Conservation (phyloP, 2,113 vertebrate genomes). For the Phasianus colchicus region DNA sequence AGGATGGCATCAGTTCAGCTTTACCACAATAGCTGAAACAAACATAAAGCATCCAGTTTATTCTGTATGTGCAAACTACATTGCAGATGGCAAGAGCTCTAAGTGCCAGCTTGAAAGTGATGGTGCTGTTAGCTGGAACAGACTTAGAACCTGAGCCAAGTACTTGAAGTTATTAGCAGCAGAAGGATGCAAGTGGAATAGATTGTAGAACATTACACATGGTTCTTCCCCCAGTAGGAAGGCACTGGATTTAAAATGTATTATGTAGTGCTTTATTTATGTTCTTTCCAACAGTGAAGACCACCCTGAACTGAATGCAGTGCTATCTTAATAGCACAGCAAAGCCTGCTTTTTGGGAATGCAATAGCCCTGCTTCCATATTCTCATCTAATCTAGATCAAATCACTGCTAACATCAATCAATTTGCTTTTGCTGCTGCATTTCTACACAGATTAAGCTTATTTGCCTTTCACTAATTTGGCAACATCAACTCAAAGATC, state of each 20-base stretch:
- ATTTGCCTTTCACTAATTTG: neutral
- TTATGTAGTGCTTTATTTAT: neutral
- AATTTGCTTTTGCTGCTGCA: neutral
- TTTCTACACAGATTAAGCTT: neutral
- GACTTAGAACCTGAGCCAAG: neutral
- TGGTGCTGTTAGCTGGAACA: neutral
- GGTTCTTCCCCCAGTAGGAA: neutral
- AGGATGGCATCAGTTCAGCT: neutral
- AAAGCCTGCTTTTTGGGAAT: neutral
- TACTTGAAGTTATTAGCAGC: no score
- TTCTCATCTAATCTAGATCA: neutral
- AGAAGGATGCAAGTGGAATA: neutral
- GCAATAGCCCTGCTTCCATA: neutral
- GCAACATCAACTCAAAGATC: neutral
- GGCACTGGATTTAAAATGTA: accelerated
- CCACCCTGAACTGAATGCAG: accelerated
- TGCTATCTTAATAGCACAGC: neutral
- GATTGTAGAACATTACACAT: accelerated
- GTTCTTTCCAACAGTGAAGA: neutral
- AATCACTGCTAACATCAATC: neutral
- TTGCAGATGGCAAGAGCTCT: neutral
- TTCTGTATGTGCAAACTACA: accelerated
- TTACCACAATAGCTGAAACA: no score
- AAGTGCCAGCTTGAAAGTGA: accelerated
- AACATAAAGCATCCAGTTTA: neutral